These are phyloP conservation scores for Zygogramma bicolorata DNA, from an alignment of 2,888 invertebrate species.

Conservation along the genomic window DNA sequence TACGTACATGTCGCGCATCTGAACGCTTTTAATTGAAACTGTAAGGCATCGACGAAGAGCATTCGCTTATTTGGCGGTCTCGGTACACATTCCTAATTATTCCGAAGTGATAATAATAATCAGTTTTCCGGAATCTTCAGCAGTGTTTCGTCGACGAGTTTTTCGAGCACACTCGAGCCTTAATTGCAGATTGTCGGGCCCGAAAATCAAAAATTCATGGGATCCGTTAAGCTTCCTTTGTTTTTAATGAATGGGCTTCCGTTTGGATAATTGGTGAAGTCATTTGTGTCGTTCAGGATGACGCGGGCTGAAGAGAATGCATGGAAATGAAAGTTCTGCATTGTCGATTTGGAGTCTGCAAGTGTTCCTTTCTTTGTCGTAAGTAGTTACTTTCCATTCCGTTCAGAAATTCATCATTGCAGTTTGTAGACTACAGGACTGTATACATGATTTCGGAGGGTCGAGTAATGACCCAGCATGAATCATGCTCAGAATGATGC, in stretches of 20 bases:
- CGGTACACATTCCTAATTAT: slow-evolving; percentile 47
- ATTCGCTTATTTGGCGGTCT: slow-evolving; percentile 52
- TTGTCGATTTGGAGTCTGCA: background rate
- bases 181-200: background rate
- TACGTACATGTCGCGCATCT: slow-evolving; percentile 52
- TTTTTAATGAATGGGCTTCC: slow-evolving; percentile 8
- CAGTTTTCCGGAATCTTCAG: slow-evolving; percentile 1
- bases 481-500: too few species aligned
- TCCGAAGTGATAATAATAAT: slow-evolving; percentile 39
- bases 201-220: background rate
- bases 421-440: too few species aligned
- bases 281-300: background rate
- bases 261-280: background rate
- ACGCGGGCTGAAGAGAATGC: background rate
- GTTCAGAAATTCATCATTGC: background rate
- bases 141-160: background rate
- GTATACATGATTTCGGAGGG: too few species aligned
- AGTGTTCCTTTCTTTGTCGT: background rate
- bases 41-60: slow-evolving; percentile 55
- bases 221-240: background rate
- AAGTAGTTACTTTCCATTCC: slow-evolving; percentile 3
- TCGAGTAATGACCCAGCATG: too few species aligned
- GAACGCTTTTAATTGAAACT: slow-evolving; percentile 60
- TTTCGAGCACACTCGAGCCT: background rate
- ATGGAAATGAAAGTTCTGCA: background rate